These are phyloP conservation scores for Coccyzus lansbergi DNA, from an alignment of 2,797 vertebrate species.

Conservation along the genomic window DNA sequence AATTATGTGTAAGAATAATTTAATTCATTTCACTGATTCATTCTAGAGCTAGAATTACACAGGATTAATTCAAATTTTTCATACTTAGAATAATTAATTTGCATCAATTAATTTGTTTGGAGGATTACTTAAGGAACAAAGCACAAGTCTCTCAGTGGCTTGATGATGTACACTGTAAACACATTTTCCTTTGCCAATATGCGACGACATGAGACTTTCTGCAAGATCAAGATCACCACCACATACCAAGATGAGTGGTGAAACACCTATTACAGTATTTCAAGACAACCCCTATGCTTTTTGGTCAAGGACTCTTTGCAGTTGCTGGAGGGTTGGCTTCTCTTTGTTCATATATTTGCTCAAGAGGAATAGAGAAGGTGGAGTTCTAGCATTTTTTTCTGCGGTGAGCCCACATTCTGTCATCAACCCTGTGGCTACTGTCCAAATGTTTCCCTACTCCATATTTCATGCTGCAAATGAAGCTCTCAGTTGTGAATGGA, in stretches of 20 bases:
- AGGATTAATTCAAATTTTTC: conserved; percentile 2
- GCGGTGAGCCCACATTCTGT: not conserved
- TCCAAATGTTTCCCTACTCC: not conserved
- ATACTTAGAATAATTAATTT: conserved; percentile 11
- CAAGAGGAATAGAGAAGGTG: not conserved
- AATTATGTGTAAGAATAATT: conserved; percentile 20
- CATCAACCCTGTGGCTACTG: not conserved
- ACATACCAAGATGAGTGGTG: not conserved
- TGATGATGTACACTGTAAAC: not conserved
- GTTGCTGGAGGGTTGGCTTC: not conserved
- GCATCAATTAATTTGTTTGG: not conserved
- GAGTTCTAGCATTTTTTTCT: fast-evolving
- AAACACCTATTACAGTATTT: not conserved
- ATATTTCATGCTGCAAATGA: not conserved
- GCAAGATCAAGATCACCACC: not conserved
- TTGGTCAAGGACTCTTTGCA: not conserved
- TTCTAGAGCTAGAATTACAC: not conserved
- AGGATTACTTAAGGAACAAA: not conserved
- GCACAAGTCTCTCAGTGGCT: not conserved
- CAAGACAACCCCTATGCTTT: not conserved
- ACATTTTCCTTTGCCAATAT: not conserved
- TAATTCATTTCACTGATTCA: not conserved
- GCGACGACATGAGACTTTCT: not conserved
- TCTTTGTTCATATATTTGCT: not conserved
- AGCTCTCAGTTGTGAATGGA: not conserved